Base-by-base conservation (phyloP, 2,113 vertebrate species). In the Mohoua ochrocephala region DNA sequence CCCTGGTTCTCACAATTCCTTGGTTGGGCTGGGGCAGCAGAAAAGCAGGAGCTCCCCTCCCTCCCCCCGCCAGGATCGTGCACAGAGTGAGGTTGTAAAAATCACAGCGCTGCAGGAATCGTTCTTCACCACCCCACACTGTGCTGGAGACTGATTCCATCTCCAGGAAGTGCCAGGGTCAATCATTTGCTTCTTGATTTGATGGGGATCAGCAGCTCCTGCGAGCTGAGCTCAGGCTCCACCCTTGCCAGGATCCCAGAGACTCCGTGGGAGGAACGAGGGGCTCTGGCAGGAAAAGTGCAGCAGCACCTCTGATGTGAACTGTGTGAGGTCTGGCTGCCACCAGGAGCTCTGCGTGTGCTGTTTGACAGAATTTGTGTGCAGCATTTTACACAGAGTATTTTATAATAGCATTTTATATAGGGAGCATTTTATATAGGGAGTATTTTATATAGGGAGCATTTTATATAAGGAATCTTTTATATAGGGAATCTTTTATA, bases 161-260 rank as follows among this genome's bases (percentile, higher is more conserved):
- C 95, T 75, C 88, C 88, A 53, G 3, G 3, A 18, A 26, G 44
- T 60, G 75, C 77, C 95, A 79, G 86, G 96, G 82, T 97, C 97
- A 97, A 30, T 96, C 94, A 86, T 93, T 94, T 91, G 88, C 92
- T 96, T 81, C 94, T 63, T 19, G 71, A 39, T 80, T 61, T 61
- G 91, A 52, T 1, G 7, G 60, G 61, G 54, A 80, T 14, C 64
- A 76, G 67, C 86, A 95, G 69, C 86, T 80, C 31, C 80, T 27
- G 41, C 0, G 37, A 30, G 67, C 42, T 11, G 83, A 81, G 79
- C 80, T 95, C 45, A 28, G 74, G 56, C 16, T 9, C n/a, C 45
- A 68, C 21, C 78, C 65, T 15, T 41, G 39, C 85, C 84, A 71
- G 63, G 33, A 28, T 60, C 61, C 10, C 57, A 57, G 24, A 15